Percentiles rank a stretch among this genome's conserved stretches.
Conservation (phyloP, 2,888 invertebrate genomes). For the Calliphora vomitoria region DNA sequence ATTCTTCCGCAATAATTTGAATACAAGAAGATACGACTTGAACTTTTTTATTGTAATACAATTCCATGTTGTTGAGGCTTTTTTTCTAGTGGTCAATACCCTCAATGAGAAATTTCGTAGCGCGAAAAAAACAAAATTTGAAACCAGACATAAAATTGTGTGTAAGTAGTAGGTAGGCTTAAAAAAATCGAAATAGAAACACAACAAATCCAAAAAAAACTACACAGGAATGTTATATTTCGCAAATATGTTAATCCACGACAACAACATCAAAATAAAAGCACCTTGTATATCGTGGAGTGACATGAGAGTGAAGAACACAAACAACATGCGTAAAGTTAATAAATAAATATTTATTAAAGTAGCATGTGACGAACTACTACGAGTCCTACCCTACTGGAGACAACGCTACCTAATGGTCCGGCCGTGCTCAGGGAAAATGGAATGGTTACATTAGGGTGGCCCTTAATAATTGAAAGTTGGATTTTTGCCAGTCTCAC, state of each 20-base stretch:
- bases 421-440: too few relatives aligned
- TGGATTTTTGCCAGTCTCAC: too few relatives aligned
- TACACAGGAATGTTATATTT: constrained; percentile 38
- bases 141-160: constrained; percentile 9
- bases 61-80: not conserved
- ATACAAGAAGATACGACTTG: constrained; percentile 30
- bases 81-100: constrained; percentile 57
- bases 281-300: constrained; percentile 7
- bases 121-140: not conserved
- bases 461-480: too few relatives aligned
- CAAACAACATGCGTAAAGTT: constrained; percentile 13
- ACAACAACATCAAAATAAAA: constrained; percentile 2
- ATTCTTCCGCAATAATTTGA: constrained; percentile 69
- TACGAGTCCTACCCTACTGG: too few relatives aligned
- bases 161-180: constrained; percentile 22
- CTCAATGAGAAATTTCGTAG: constrained; percentile 36
- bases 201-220: not conserved
- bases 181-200: not conserved
- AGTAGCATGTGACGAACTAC: not conserved
- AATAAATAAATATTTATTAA: constrained; percentile 18
- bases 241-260: constrained; percentile 40
- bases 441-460: too few relatives aligned
- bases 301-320: not conserved
- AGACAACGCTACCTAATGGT: too few relatives aligned
- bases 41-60: too few relatives aligned